Evolutionary conservation across 2,888 invertebrate species (phyloP).

Genomic region (Cylloceria caligata): DNA sequence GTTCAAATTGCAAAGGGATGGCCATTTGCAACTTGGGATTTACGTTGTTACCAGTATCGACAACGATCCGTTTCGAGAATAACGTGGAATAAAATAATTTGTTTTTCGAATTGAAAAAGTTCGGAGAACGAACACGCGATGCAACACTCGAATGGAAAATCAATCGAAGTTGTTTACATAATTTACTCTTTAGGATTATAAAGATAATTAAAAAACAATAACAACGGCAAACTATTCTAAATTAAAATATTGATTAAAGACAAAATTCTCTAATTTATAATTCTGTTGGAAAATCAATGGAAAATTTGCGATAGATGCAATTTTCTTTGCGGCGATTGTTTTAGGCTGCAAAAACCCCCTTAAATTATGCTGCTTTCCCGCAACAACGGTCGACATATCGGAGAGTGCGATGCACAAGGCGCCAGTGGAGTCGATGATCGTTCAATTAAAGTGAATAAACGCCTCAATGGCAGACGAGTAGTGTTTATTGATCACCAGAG

Average conservation of each 20-base stretch:
- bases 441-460: slow-evolving; percentile 47
- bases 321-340: no score
- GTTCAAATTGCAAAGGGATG: not conserved
- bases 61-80: not conserved
- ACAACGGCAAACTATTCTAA: not conserved
- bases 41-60: not conserved
- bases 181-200: not conserved
- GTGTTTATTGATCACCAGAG: slow-evolving; percentile 38
- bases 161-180: not conserved
- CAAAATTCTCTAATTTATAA: no score
- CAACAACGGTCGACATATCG: not conserved
- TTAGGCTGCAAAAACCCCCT: no score
- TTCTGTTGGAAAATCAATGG: no score
- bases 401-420: not conserved
- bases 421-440: slow-evolving; percentile 27
- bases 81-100: not conserved
- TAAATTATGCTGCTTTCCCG: not conserved
- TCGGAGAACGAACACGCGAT: no score
- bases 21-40: no score
- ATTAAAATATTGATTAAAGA: no score
- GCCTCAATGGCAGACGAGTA: slow-evolving; percentile 23
- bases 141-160: no score
- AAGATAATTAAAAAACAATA: not conserved
- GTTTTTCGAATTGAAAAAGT: not conserved
- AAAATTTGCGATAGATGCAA: no score